These are phyloP conservation scores for Empis stercorea DNA, from an alignment of 2,888 invertebrate species.

Conservation along the genomic window DNA sequence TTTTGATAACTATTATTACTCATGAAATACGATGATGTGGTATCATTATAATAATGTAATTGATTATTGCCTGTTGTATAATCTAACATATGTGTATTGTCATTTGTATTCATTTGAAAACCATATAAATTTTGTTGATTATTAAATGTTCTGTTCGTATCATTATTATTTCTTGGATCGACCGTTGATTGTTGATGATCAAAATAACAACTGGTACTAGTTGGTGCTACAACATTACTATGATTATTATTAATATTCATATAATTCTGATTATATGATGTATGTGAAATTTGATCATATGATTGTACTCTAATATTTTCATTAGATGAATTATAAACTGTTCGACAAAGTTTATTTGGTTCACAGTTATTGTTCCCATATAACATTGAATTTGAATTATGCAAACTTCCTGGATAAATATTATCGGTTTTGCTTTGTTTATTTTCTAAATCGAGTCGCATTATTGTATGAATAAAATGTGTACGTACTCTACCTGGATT, in stretches of 20 bases:
- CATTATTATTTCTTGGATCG: background rate
- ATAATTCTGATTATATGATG: background rate
- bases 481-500: constrained; percentile 90
- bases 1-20: too few species aligned
- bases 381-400: constrained; percentile 13
- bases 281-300: background rate
- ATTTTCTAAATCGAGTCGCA: constrained; percentile 82
- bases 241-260: background rate
- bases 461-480: constrained; percentile 93
- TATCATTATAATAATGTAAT: too few species aligned
- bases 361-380: constrained; percentile 1
- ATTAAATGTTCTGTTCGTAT: too few species aligned
- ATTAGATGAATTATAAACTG: background rate
- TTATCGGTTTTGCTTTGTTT: constrained; percentile 46
- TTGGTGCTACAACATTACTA: background rate
- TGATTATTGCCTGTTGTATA: too few species aligned
- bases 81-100: background rate
- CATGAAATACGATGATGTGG: too few species aligned
- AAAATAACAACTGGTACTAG: background rate
- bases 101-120: background rate
- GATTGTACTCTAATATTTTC: background rate
- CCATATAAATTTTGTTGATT: background rate
- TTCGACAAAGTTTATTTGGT: background rate
- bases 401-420: constrained; percentile 5
- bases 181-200: background rate